Evolutionary conservation across 2,797 vertebrate species (phyloP).

Genomic region (Platalea minor): DNA sequence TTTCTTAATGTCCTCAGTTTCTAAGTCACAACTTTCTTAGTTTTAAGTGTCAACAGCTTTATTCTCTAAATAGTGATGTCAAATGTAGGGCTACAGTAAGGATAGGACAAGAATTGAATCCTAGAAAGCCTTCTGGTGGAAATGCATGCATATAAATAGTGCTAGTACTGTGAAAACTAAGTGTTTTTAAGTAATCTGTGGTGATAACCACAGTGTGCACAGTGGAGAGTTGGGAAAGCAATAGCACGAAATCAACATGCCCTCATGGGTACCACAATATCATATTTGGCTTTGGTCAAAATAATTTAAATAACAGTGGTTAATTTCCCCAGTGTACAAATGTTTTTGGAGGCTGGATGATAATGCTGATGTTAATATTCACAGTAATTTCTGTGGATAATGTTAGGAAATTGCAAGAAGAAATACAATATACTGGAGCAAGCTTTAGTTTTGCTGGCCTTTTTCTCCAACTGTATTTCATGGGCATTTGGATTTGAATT

Average conservation of each 20-base stretch:
- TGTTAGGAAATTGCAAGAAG: neutral
- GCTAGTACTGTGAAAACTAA: neutral
- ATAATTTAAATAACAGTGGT: neutral
- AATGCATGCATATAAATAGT: neutral
- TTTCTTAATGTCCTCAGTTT: neutral
- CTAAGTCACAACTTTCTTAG: neutral
- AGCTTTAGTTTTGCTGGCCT: neutral
- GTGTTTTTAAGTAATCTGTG: neutral
- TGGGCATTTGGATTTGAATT: neutral
- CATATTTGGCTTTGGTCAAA: neutral
- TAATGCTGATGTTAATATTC: neutral
- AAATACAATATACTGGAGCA: neutral
- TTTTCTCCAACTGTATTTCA: neutral
- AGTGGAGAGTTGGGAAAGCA: neutral
- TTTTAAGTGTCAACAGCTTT: neutral
- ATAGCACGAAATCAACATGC: neutral
- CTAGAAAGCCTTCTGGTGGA: neutral
- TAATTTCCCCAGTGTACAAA: neutral
- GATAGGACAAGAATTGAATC: neutral
- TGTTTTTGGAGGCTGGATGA: neutral
- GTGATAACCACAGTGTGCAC: neutral
- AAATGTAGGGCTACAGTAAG: neutral
- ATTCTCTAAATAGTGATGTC: neutral
- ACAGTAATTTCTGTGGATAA: neutral
- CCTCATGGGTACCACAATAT: neutral